Evolutionary conservation across 2,797 vertebrate species (phyloP).

Genomic region (Tenualosa ilisha): DNA sequence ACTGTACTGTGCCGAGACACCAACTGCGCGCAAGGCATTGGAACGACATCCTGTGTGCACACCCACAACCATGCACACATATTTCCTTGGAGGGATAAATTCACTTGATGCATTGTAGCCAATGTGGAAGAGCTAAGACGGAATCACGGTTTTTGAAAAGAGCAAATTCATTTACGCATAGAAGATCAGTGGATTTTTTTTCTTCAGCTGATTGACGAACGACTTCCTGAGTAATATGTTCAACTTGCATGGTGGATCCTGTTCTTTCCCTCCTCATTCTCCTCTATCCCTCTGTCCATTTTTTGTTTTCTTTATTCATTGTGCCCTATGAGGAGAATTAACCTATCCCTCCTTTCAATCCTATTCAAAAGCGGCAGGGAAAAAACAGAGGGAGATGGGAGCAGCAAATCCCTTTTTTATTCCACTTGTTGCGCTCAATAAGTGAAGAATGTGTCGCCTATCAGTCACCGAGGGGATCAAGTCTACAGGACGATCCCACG

Average conservation of each 20-base stretch:
- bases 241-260: slow-evolving; percentile 61
- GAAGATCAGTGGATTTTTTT: slow-evolving; percentile 36
- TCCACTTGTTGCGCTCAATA: slow-evolving; percentile 86
- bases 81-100: slow-evolving; percentile 54
- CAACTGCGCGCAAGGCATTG: slow-evolving; percentile 57
- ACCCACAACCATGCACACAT: slow-evolving; percentile 61
- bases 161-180: not conserved
- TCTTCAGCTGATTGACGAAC: slow-evolving; percentile 58
- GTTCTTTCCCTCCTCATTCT: slow-evolving; percentile 55
- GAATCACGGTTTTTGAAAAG: slow-evolving; percentile 44
- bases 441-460: slow-evolving; percentile 87
- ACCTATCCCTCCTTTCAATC: slow-evolving; percentile 83
- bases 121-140: slow-evolving; percentile 54
- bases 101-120: slow-evolving; percentile 42
- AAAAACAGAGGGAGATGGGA: slow-evolving; percentile 85
- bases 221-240: slow-evolving; percentile 72
- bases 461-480: slow-evolving; percentile 89
- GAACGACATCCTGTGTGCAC: slow-evolving; percentile 59
- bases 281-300: slow-evolving; percentile 58
- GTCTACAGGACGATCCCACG: slow-evolving; percentile 81
- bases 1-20: slow-evolving; percentile 69
- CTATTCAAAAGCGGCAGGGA: slow-evolving; percentile 74
- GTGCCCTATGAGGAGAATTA: slow-evolving; percentile 84
- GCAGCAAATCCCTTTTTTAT: slow-evolving; percentile 90
- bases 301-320: slow-evolving; percentile 80